Base-by-base conservation (phyloP, 1,140 invertebrate genomes). In the Gonioctena quinquepunctata region DNA sequence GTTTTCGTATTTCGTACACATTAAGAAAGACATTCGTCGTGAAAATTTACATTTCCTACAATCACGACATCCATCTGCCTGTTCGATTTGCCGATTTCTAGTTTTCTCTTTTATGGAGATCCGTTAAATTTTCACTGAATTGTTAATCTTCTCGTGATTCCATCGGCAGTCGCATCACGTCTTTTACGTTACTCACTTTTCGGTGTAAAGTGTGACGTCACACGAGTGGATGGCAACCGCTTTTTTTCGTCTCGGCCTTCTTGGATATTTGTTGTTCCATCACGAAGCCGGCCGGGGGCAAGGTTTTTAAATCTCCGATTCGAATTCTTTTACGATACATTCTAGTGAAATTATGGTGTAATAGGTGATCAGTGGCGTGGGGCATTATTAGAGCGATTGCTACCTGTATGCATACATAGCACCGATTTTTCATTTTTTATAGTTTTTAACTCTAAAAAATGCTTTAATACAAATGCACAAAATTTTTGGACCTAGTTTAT, bases 271-370 rank as follows among this genome's bases (percentile, higher is more conserved):
- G 33, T 42, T 42, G 33, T 42, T 42, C 33, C 33, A 13, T 42
- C 33, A 42, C 33, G 33, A 42, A 42, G 11, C 19, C 57, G 11
- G 66, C 66, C 66, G 28, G 49, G 60, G 66, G 66, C 66, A 68
- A 68, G 66, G 66, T 57, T 68, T 57, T 68, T 68, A 68, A 68
- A 68, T 68, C 57, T 68, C 66, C 66, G 49, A 68, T 61, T 60
- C 25, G 66, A 68, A 68, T 68, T 68, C 66, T 59, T 68, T 49
- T 61, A 33, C 54, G 27, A 56, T 56, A 56, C 52, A 23, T 56
- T n/a, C 18, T 56, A 56, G 13, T n/a, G 52, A 56, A 25, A 56
- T 69, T 42, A 42, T 3, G 33, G 2, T 42, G 33, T 42, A n/a
- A 13, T 42, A 42, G 33, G 11, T 42, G 16, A 11, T 42, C 16